Base-by-base conservation (phyloP, 2,888 invertebrate genomes). In the Noctua janthe region DNA sequence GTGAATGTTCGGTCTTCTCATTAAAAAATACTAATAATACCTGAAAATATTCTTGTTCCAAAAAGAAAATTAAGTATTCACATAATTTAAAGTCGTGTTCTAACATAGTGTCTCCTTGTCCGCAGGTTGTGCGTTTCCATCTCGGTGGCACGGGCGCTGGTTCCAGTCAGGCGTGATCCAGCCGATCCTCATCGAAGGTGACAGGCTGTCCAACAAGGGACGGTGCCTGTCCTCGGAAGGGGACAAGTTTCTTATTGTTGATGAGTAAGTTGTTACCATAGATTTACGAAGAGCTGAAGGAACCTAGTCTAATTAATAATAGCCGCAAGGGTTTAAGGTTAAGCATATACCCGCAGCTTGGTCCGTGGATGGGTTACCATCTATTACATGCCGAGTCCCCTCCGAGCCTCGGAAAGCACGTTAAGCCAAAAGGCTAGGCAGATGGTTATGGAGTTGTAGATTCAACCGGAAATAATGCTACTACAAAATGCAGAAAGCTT, bases 111-210 rank as follows among this genome's bases (percentile, higher is more conserved):
- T 80, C 67, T 49, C 43, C 6, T 94, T 92, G 91, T 90, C 80
- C 71, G 94, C 98, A 97, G 98, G 98, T 91, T 99, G 99, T 96
- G 97, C 97, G 90, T 99, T 99, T 97, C 99, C 99, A 88, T 97
- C 97, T 89, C 97, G 98, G 90, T 99, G 99, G 99, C 98, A 98
- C 94, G 99, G 99, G 90, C 98, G 98, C 90, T 99, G 99, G 99
- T 99, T 99, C 97, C 98, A 99, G 95, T 99, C 99, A 83, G 99
- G 99, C 83, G 98, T 99, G 91, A 98, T 98, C 93, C 98, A 98
- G 95, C 98, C 98, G 76, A 98, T 99, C 96, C 97, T 98, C 92
- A 98, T 99, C 93, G 98, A 98, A 92, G 98, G 98, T 83, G 98
- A 98, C 92, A 97, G 98, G 87, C 98, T 99, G 90, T 98, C 98